Conservation (phyloP, 92 coral and sea anemone species). For the Ricordea florida region DNA sequence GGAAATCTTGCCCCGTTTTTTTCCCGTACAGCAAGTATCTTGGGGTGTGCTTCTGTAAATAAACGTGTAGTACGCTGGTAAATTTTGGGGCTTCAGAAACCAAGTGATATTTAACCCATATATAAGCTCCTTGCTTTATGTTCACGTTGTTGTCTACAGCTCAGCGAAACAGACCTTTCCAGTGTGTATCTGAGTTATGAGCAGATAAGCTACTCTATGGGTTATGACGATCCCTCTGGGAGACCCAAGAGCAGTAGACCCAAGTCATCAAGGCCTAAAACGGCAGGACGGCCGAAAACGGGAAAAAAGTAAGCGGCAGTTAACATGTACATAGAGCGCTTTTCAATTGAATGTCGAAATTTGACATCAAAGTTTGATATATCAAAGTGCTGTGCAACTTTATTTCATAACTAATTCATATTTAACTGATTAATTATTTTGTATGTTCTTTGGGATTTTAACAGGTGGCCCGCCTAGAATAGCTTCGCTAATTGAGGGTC, state of each 20-base stretch:
- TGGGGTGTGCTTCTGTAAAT: too few species aligned
- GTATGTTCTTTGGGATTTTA: neutral
- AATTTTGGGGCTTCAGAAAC: too few species aligned
- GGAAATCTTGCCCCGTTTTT: too few species aligned
- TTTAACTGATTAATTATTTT: too few species aligned
- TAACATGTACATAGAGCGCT: neutral
- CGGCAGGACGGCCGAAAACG: constrained; percentile 87
- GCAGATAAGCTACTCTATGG: constrained; percentile 72
- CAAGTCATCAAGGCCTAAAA: constrained; percentile 81
- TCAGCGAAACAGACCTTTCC: constrained; percentile 85
- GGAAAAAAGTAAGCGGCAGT: constrained; percentile 77
- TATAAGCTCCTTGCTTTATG: neutral
- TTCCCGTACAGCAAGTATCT: too few species aligned
- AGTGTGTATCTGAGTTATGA: constrained; percentile 85
- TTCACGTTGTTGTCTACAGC: neutral
- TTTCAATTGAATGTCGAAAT: neutral
- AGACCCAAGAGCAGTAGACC: constrained; percentile 88
- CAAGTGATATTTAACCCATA: too few species aligned
- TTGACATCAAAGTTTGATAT: too few species aligned
- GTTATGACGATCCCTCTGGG: constrained; percentile 73
- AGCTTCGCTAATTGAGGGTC: too few species aligned
- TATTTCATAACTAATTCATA: too few species aligned
- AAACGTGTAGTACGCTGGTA: too few species aligned
- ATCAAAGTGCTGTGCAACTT: too few species aligned
- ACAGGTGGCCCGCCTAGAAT: too few species aligned